phyloP scores from a whole-genome alignment of 2,888 invertebrate species.

The Apotomis capreana region DNA sequence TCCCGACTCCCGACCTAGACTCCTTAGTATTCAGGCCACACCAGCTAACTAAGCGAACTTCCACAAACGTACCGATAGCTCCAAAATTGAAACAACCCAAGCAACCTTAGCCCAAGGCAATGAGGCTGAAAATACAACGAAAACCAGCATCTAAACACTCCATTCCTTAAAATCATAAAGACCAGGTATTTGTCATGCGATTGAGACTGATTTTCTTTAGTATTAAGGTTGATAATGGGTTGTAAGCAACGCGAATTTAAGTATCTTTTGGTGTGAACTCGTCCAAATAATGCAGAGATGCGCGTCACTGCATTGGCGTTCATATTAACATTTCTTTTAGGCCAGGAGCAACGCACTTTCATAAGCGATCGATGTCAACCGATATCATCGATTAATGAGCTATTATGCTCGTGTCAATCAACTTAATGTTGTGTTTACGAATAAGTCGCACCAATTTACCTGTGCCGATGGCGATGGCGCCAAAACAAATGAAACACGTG shows the following conservation, averaged over 20 bases:
- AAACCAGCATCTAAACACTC: background rate
- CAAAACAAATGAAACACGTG: too few relatives aligned
- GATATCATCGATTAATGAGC: slow-evolving; percentile 42
- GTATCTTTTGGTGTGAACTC: background rate
- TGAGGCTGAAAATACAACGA: slow-evolving; percentile 18
- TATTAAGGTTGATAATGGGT: background rate
- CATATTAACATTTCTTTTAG: slow-evolving; percentile 51
- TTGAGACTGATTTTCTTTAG: background rate
- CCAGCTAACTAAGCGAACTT: slow-evolving; percentile 54
- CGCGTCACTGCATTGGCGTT: slow-evolving; percentile 51
- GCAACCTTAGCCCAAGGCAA: slow-evolving; percentile 3
- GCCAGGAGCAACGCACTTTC: slow-evolving; percentile 54
- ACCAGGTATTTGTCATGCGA: background rate
- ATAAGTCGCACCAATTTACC: slow-evolving; percentile 20
- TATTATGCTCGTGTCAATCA: slow-evolving; percentile 41
- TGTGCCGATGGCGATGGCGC: background rate
- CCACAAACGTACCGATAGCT: slow-evolving; percentile 56
- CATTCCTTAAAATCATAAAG: background rate
- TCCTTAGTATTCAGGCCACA: slow-evolving; percentile 45
- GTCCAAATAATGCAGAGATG: slow-evolving; percentile 61
- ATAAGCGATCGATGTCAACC: slow-evolving; percentile 35
- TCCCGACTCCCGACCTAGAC: slow-evolving; percentile 20
- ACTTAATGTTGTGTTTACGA: slow-evolving; percentile 32
- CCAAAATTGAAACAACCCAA: slow-evolving; percentile 18
- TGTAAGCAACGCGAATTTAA: background rate